phyloP scores from a whole-genome alignment of 2,113 vertebrate genomes.

The Tragelaphus strepsiceros region DNA sequence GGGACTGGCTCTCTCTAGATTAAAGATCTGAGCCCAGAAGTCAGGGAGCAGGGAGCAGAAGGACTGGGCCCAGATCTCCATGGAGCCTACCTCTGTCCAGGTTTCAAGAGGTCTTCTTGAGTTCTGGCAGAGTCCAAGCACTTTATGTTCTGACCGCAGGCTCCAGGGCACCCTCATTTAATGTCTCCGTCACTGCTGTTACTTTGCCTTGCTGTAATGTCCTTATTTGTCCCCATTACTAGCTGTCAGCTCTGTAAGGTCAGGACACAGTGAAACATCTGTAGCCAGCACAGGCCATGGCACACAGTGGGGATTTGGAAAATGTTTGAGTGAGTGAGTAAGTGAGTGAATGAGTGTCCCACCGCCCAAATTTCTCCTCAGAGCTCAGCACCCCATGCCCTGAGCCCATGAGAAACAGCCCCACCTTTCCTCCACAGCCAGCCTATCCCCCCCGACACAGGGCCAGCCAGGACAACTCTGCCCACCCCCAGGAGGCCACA shows the following conservation, averaged over 20 bases:
- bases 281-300: not conserved
- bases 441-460: not conserved
- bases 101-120: not conserved
- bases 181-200: not conserved
- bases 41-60: not conserved
- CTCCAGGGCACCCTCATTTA: not conserved
- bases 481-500: not conserved
- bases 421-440: constrained; percentile 46
- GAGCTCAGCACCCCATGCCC: not conserved
- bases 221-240: not conserved
- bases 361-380: not conserved
- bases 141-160: not conserved
- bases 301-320: not conserved
- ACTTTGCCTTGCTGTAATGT: not conserved
- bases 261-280: not conserved
- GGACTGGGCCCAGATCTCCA: not conserved
- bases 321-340: not conserved
- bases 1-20: not conserved
- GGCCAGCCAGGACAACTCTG: constrained; percentile 41
- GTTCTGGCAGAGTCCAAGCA: not conserved
- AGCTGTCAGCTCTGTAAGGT: not conserved
- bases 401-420: not conserved
- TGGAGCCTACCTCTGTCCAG: not conserved
- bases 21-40: not conserved
- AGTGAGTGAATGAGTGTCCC: not conserved